Conservation (phyloP, 2,113 vertebrate species). For the Thunnus thynnus region DNA sequence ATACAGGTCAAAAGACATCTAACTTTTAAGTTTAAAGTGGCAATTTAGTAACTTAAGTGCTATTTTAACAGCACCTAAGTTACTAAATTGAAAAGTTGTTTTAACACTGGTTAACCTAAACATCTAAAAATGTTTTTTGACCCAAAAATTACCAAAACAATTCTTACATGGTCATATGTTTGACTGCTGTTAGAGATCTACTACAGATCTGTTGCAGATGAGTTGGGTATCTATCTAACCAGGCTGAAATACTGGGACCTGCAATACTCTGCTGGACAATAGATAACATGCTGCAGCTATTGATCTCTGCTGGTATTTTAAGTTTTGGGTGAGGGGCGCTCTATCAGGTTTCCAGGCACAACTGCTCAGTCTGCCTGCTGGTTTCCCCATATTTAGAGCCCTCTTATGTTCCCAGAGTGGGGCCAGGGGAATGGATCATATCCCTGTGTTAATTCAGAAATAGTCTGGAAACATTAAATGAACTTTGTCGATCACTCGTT, state of each 20-base stretch:
- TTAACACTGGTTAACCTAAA: too few relatives aligned
- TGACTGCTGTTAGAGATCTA: slow-evolving; percentile 19
- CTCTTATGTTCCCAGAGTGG: slow-evolving; percentile 54
- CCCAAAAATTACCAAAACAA: not conserved
- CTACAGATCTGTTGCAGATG: slow-evolving; percentile 36
- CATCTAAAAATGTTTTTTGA: not conserved
- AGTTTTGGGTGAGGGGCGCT: slow-evolving; percentile 78
- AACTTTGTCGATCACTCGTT: not conserved
- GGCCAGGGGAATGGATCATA: not conserved
- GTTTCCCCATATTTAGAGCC: slow-evolving; percentile 35
- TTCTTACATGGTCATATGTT: not conserved
- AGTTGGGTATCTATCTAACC: slow-evolving; percentile 62
- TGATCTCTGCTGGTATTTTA: slow-evolving; percentile 83
- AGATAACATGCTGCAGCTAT: slow-evolving; percentile 81
- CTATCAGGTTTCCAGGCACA: slow-evolving; percentile 79
- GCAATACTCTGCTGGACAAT: slow-evolving; percentile 63
- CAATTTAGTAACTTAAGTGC: too few relatives aligned
- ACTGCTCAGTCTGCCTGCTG: slow-evolving; percentile 67
- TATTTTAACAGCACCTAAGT: too few relatives aligned
- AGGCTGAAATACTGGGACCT: slow-evolving; percentile 3
- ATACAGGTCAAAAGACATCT: too few relatives aligned
- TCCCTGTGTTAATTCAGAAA: not conserved
- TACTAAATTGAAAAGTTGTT: too few relatives aligned
- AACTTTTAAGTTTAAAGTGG: too few relatives aligned
- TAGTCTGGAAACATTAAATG: not conserved